phyloP scores from a whole-genome alignment of 2,113 vertebrate species.

The Colistium nudipinnis region DNA sequence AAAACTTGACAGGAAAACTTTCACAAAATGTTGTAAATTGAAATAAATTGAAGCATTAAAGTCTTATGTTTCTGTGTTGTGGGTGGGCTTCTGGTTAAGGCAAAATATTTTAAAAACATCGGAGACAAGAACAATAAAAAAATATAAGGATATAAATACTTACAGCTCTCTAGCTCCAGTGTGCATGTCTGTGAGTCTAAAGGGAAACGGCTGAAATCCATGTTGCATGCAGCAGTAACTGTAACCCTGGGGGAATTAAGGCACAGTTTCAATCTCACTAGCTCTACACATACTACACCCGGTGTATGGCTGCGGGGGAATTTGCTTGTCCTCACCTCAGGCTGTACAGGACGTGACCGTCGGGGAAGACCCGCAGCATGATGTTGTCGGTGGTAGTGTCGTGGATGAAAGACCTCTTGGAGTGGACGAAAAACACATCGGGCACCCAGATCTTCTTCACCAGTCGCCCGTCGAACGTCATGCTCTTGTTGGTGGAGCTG shows the following conservation, averaged over 20 bases:
- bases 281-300: background rate
- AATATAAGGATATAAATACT: conserved; percentile 71
- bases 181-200: conserved; percentile 95
- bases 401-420: conserved; percentile 92
- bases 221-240: conserved; percentile 96
- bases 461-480: conserved; percentile 93
- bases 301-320: background rate
- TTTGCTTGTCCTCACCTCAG: conserved; percentile 86
- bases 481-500: conserved; percentile 93
- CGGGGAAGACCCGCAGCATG: conserved; percentile 94
- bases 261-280: conserved; percentile 18
- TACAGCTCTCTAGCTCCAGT: conserved; percentile 96
- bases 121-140: too few species aligned
- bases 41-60: too few species aligned
- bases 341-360: conserved; percentile 95
- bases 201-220: conserved; percentile 98
- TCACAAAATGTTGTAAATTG: too few species aligned
- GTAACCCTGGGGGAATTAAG: conserved; percentile 86
- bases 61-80: background rate
- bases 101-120: too few species aligned
- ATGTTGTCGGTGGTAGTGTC: conserved; percentile 96
- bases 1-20: background rate
- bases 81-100: background rate
- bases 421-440: conserved; percentile 96
- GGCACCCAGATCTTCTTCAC: conserved; percentile 98